phyloP scores from a whole-genome alignment of 2,888 invertebrate genomes.

The Drosophila silvestris region DNA sequence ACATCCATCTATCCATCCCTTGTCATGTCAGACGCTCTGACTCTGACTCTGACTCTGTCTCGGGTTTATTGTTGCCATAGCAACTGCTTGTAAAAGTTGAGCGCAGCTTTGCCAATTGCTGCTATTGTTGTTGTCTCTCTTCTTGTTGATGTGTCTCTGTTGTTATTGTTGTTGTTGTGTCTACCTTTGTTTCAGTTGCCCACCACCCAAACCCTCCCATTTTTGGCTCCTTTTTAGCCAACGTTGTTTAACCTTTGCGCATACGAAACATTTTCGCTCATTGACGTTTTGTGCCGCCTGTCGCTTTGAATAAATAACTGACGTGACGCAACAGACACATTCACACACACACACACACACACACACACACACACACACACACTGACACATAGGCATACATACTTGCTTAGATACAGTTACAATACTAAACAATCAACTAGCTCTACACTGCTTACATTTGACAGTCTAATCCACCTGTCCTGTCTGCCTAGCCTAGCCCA shows the following conservation, averaged over 20 bases:
- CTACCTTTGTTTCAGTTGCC: conserved; percentile 51
- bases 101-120: conserved; percentile 52
- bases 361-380: conserved; percentile 7
- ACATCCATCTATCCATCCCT: conserved; percentile 66
- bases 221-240: conserved; percentile 22
- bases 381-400: conserved; percentile 5
- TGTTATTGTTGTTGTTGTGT: conserved; percentile 12
- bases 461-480: conserved; percentile 48
- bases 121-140: conserved; percentile 23
- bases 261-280: conserved; percentile 70
- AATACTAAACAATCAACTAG: conserved; percentile 68
- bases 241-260: conserved; percentile 58
- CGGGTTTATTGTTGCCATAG: conserved; percentile 59
- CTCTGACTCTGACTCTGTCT: conserved; percentile 31
- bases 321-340: conserved; percentile 78
- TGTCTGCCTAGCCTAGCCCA: conserved; percentile 29
- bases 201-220: not conserved
- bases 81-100: conserved; percentile 68
- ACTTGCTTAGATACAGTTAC: conserved; percentile 35
- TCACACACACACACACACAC: conserved; percentile 40
- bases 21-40: conserved; percentile 72
- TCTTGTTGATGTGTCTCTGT: conserved; percentile 16
- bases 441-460: conserved; percentile 47
- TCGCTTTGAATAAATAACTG: conserved; percentile 81
- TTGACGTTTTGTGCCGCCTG: conserved; percentile 83